These are phyloP conservation scores for Pollenia angustigena DNA, from an alignment of 2,888 invertebrate species.

Conservation along the genomic window DNA sequence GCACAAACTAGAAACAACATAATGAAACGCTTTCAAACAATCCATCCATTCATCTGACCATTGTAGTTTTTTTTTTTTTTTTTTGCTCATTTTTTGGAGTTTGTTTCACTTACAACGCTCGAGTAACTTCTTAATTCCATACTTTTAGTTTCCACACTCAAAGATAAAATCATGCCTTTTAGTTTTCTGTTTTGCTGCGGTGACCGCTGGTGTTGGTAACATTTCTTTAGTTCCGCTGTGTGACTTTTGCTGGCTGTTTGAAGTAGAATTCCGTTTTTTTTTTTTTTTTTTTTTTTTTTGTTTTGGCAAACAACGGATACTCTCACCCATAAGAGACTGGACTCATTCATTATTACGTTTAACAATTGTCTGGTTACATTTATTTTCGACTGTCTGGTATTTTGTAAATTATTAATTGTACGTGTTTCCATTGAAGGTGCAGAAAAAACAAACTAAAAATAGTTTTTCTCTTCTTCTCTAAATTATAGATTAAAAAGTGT, in stretches of 20 bases:
- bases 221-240: slow-evolving; percentile 75
- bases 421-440: slow-evolving; percentile 15
- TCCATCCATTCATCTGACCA: slow-evolving; percentile 44
- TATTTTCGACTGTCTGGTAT: slow-evolving; percentile 52
- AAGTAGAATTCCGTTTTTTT: slow-evolving; percentile 26
- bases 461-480: not conserved
- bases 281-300: not conserved
- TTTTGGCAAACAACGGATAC: slow-evolving; percentile 48
- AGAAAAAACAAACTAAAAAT: slow-evolving; percentile 6
- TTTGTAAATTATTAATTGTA: slow-evolving; percentile 67
- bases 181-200: slow-evolving; percentile 22
- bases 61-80: slow-evolving; percentile 48
- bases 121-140: slow-evolving; percentile 67
- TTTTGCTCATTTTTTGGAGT: slow-evolving; percentile 50
- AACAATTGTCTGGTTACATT: not conserved
- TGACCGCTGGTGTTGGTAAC: slow-evolving; percentile 47
- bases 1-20: slow-evolving; percentile 28
- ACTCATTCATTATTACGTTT: slow-evolving; percentile 61
- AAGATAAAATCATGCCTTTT: slow-evolving; percentile 65
- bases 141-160: slow-evolving; percentile 68
- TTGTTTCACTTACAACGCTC: slow-evolving; percentile 65
- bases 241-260: slow-evolving; percentile 56
- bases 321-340: slow-evolving; percentile 48
- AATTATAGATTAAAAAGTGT: slow-evolving; percentile 49
- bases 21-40: slow-evolving; percentile 45